Conservation (phyloP, 2,113 vertebrate species). For the Rousettus leschenaultii region DNA sequence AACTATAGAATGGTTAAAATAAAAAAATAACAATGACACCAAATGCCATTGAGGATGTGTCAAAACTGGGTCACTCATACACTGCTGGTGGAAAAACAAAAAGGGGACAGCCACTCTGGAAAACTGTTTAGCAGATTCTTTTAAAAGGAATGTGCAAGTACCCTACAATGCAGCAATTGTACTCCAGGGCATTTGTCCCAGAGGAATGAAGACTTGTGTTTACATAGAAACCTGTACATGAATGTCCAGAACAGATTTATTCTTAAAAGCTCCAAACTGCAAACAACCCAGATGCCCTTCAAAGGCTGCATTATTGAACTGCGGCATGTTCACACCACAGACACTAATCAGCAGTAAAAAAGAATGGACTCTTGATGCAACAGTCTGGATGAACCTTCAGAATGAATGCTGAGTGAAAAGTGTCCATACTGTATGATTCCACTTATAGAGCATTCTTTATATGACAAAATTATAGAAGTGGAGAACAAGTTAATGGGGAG, state of each 20-base stretch:
- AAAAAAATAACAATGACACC: neutral
- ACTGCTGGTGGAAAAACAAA: neutral
- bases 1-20: neutral
- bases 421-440: too few relatives aligned
- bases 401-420: neutral
- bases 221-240: neutral
- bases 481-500: neutral
- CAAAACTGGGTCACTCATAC: neutral
- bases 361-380: neutral
- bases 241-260: neutral
- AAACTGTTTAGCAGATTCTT: neutral
- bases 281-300: neutral
- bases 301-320: too few relatives aligned
- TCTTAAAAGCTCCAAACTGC: neutral
- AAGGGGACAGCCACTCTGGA: neutral
- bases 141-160: neutral
- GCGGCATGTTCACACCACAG: accelerated
- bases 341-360: neutral
- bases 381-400: neutral
- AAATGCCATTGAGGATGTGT: neutral
- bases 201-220: neutral
- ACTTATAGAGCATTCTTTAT: neutral
- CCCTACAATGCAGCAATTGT: neutral
- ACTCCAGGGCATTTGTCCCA: neutral
- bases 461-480: neutral